Evolutionary conservation across 2,888 invertebrate species (phyloP).

Genomic region (Dichetophora obliterata): DNA sequence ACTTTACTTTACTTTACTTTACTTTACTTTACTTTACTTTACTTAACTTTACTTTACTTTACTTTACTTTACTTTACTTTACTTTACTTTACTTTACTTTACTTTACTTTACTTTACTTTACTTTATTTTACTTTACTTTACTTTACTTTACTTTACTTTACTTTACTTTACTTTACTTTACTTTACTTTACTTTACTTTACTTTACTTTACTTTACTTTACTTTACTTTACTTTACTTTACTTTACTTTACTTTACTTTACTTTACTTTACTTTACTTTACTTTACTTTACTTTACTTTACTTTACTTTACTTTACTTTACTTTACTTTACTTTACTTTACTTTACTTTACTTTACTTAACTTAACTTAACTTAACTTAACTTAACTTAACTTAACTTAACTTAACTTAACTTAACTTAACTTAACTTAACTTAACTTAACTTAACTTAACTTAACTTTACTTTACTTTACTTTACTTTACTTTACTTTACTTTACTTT

Average conservation of each 20-base stretch:
- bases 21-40: background rate
- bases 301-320: background rate
- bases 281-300: background rate
- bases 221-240: background rate
- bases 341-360: background rate
- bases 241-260: background rate
- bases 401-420: background rate
- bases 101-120: background rate
- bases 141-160: background rate
- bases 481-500: too few species aligned
- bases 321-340: background rate
- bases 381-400: background rate
- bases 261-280: background rate
- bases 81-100: background rate
- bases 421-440: background rate
- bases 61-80: background rate
- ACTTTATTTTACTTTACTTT: background rate
- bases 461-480: too few species aligned
- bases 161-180: background rate
- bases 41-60: background rate
- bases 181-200: background rate
- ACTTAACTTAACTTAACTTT: background rate
- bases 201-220: background rate
- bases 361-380: background rate
- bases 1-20: background rate